A percentile compares a stretch with the other conserved stretches of the same genome.
Evolutionary conservation across 2,797 vertebrate genomes (phyloP).

Genomic region (Scolopax rusticola): DNA sequence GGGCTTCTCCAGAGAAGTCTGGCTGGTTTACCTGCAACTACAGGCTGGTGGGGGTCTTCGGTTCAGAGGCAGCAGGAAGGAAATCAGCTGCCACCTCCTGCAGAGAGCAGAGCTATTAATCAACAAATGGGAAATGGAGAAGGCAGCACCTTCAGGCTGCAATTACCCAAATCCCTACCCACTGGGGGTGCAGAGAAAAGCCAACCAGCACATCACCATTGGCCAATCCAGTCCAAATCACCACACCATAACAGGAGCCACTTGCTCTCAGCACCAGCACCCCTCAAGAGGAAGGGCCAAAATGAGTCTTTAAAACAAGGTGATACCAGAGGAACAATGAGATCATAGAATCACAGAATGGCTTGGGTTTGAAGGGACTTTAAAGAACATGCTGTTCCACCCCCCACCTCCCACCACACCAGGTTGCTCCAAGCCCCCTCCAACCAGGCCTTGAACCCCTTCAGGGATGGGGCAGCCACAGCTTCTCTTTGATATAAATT

Average conservation of each 20-base stretch:
- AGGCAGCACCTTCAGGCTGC: background rate
- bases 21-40: background rate
- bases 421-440: background rate
- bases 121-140: background rate
- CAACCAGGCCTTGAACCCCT: background rate
- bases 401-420: background rate
- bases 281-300: background rate
- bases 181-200: background rate
- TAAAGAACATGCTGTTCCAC: background rate
- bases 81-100: background rate
- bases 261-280: background rate
- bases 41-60: background rate
- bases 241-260: too few species aligned
- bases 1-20: background rate
- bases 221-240: too few species aligned
- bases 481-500: background rate
- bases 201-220: accelerated
- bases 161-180: background rate
- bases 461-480: too few species aligned
- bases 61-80: background rate
- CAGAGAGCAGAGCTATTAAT: background rate
- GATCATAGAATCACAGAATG: background rate
- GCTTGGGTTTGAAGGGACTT: background rate
- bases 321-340: accelerated
- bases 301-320: accelerated